Base-by-base conservation (phyloP, 2,888 invertebrate genomes). In the Caenorhabditis parvicauda region DNA sequence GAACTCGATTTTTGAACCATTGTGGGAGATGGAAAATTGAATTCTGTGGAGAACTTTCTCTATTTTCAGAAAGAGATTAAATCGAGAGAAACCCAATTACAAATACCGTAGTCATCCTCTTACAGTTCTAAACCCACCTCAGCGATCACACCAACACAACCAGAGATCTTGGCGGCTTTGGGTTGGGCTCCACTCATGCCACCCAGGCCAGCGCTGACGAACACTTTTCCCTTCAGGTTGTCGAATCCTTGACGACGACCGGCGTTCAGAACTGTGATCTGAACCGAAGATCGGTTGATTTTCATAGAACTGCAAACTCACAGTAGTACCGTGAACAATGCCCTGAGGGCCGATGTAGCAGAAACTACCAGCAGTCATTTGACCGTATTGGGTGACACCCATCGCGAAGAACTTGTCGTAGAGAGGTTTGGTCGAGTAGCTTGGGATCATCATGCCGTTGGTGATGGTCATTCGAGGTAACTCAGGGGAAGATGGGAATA, bases 301-400 rank as follows among this genome's bases (percentile, higher is more conserved):
- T n/a, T n/a, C n/a, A n/a, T n/a, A n/a, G n/a, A 9, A 32, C 35
- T 32, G 35, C 5, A 5, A 27, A 72, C 81, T 73, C 79, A 87
- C 86, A 57, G 86, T 86, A 3, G 87, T 87, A 25, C 87, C 87
- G 73, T 87, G 87, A 12, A 87, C 87, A 59, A 87, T 87, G 19
- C 87, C 87, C 74, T 87, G 87, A 7, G 87, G 87, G 5, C 87
- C 87, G 66, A 87, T 87, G 79, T 87, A 87, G 67, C 86, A 87
- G 73, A 84, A 87, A 68, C 67, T 67, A 14, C 87, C 87, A 6
- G 87, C 87, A 4, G 87, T 87, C 87, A 87, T 87, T 76, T 87
- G 87, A 0, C 87, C 87, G 76, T 87, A 86, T 82, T 86, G 84
- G 1, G 87, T 84, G 1, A 86, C 86, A 27, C 87, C 87, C 19